phyloP scores from a whole-genome alignment of 2,797 vertebrate species.

The Acanthurus tractus region DNA sequence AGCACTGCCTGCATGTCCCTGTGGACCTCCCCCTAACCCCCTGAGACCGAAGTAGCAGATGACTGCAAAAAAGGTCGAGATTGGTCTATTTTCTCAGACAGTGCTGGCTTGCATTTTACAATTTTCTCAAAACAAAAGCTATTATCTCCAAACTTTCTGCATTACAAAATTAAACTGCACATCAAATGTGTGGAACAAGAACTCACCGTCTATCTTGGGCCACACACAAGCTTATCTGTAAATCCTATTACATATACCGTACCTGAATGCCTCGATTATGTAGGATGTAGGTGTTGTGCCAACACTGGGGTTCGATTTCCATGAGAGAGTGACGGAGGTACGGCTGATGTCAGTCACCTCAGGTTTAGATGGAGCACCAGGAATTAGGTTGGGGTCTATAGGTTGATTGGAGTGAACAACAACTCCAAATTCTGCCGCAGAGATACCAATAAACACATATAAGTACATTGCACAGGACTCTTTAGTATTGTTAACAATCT shows the following conservation, averaged over 20 bases:
- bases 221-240: too few species aligned
- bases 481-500: background rate
- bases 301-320: conserved; percentile 91
- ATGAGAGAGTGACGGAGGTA: conserved; percentile 91
- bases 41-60: too few species aligned
- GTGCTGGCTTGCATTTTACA: too few species aligned
- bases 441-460: conserved; percentile 1
- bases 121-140: too few species aligned
- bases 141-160: too few species aligned
- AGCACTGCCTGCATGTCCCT: too few species aligned
- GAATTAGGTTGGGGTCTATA: conserved; percentile 92
- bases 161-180: too few species aligned
- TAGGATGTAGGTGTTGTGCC: conserved; percentile 92
- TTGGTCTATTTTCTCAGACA: too few species aligned
- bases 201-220: too few species aligned
- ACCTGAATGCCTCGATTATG: conserved; percentile 98
- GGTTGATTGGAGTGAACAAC: conserved; percentile 91
- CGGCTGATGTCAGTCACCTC: conserved; percentile 93
- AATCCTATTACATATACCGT: conserved; percentile 10
- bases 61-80: too few species aligned
- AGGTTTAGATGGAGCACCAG: conserved; percentile 93
- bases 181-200: too few species aligned
- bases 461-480: background rate
- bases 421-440: conserved; percentile 91
- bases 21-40: too few species aligned